Evolutionary conservation across 2,888 invertebrate species (phyloP).

Genomic region (Euzophera pinguis): DNA sequence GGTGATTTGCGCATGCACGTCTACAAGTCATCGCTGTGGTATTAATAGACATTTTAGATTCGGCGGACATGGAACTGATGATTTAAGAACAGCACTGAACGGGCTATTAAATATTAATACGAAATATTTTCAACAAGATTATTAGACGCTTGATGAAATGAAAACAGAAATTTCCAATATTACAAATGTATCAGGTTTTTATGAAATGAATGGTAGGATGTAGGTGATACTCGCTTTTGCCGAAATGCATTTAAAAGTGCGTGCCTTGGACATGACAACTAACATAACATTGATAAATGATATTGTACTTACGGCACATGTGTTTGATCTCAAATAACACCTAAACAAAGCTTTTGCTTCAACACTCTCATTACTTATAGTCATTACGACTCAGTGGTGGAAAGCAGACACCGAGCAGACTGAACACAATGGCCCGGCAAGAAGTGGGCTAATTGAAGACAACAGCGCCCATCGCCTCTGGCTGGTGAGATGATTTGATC

Average conservation of each 20-base stretch:
- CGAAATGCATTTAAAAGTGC: neutral
- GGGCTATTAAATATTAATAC: too few relatives aligned
- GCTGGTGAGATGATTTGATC: slow-evolving; percentile 55
- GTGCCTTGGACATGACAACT: slow-evolving; percentile 2
- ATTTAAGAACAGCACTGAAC: neutral
- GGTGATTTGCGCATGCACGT: neutral
- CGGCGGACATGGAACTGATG: neutral
- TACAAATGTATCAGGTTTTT: too few relatives aligned
- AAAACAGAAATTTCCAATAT: too few relatives aligned
- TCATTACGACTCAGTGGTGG: slow-evolving; percentile 59
- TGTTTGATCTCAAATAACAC: slow-evolving; percentile 55
- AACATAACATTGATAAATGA: slow-evolving; percentile 7
- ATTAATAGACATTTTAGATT: neutral
- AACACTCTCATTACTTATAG: slow-evolving; percentile 60
- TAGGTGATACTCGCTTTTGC: too few relatives aligned
- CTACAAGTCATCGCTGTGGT: neutral
- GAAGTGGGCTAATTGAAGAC: slow-evolving; percentile 76
- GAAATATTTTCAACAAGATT: too few relatives aligned
- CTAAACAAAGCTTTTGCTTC: slow-evolving; percentile 49
- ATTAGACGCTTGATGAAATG: too few relatives aligned
- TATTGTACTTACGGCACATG: slow-evolving; percentile 28
- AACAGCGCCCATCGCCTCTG: slow-evolving; percentile 57
- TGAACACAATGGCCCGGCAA: slow-evolving; percentile 60
- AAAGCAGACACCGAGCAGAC: slow-evolving; percentile 76
- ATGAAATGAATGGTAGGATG: too few relatives aligned